Conservation (phyloP, 2,888 invertebrate genomes). For the Drosophila anomelani region DNA sequence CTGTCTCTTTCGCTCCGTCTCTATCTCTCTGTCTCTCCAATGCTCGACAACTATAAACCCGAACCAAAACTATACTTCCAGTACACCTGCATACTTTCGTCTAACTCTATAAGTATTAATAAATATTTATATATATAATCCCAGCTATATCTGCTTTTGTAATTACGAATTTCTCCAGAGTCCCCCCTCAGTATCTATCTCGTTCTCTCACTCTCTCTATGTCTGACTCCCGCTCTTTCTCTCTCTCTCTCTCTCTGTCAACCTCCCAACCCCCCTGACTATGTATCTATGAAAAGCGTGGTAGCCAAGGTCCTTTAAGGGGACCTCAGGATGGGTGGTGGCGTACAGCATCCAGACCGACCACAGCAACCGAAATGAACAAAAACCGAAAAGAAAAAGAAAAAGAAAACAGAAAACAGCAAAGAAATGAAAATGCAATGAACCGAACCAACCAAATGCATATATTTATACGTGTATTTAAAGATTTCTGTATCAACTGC, state of each 20-base stretch:
- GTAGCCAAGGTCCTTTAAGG: slow-evolving; percentile 40
- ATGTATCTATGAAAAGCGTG: slow-evolving; percentile 37
- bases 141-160: slow-evolving; percentile 37
- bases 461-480: slow-evolving; percentile 41
- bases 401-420: slow-evolving; percentile 49
- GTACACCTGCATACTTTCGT: slow-evolving; percentile 33
- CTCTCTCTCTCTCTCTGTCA: slow-evolving; percentile 16
- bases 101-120: slow-evolving; percentile 18
- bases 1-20: slow-evolving; percentile 11
- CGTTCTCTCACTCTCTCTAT: slow-evolving; percentile 17
- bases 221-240: slow-evolving; percentile 10
- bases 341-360: slow-evolving; percentile 35
- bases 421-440: slow-evolving; percentile 55
- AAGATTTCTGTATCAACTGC: slow-evolving; percentile 84
- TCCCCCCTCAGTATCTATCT: slow-evolving; percentile 37
- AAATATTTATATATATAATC: slow-evolving; percentile 13
- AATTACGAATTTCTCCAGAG: slow-evolving; percentile 40
- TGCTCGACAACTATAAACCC: slow-evolving; percentile 42
- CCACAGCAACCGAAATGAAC: slow-evolving; percentile 44
- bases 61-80: slow-evolving; percentile 31
- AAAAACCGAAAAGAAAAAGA: slow-evolving; percentile 33
- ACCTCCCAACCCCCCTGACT: slow-evolving; percentile 29
- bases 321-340: slow-evolving; percentile 40
- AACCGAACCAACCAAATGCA: slow-evolving; percentile 35
- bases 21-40: slow-evolving; percentile 19